phyloP scores from a whole-genome alignment of 2,797 vertebrate species.

The Takifugu ocellatus region DNA sequence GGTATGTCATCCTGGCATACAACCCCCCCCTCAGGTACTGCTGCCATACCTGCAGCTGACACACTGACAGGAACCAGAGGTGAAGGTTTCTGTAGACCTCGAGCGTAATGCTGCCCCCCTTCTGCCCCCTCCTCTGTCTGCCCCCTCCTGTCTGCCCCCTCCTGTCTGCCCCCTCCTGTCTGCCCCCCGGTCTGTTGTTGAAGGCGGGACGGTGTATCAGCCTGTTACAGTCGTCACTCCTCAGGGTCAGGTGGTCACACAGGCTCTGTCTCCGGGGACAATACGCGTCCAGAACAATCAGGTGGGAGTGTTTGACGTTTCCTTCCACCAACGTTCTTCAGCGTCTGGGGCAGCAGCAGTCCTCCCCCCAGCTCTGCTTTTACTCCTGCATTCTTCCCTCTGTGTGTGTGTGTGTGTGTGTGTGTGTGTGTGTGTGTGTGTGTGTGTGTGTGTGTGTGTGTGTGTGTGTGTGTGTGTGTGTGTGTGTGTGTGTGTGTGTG shows the following conservation, averaged over 20 bases:
- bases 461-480: no score
- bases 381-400: no score
- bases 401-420: no score
- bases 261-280: constrained; percentile 88
- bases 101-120: constrained; percentile 4
- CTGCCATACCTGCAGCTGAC: constrained; percentile 3
- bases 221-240: constrained; percentile 94
- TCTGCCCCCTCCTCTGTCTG: no score
- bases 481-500: not conserved
- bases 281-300: constrained; percentile 96
- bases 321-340: no score
- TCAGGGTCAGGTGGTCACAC: constrained; percentile 93
- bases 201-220: constrained; percentile 92
- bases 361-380: no score
- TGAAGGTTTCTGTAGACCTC: no score
- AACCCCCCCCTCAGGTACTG: constrained; percentile 49
- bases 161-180: not conserved
- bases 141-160: no score
- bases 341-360: not conserved
- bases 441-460: no score
- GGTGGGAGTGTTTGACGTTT: constrained; percentile 52
- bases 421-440: no score
- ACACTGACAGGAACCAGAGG: not conserved
- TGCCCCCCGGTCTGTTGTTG: constrained; percentile 1
- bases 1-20: constrained; percentile 78